Conservation (phyloP, 2,888 invertebrate genomes). For the Polymixis lichenea region DNA sequence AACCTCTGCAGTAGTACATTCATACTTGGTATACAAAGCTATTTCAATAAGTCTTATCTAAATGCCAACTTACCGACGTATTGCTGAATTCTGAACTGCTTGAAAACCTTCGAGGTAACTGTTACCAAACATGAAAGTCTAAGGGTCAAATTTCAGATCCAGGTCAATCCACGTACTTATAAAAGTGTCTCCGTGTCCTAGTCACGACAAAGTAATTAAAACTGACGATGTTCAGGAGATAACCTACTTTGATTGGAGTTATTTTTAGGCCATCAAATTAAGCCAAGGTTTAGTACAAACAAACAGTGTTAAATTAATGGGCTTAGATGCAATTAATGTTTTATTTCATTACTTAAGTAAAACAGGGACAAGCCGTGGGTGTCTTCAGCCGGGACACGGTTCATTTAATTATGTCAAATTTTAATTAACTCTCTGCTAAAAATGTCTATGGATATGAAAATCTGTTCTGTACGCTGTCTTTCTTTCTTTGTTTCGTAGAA, state of each 20-base stretch:
- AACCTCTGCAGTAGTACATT: too few species aligned
- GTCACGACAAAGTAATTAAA: conserved; percentile 63
- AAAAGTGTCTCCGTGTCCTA: conserved; percentile 47
- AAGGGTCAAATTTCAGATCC: conserved; percentile 40
- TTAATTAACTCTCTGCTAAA: conserved; percentile 31
- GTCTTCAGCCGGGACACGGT: conserved; percentile 5
- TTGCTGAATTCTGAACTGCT: conserved; percentile 23
- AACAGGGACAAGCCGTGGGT: conserved; percentile 52
- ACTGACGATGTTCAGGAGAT: conserved; percentile 60
- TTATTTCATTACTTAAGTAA: conserved; percentile 55
- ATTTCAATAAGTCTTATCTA: conserved; percentile 26
- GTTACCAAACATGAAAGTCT: conserved; percentile 55
- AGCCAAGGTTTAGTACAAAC: conserved; percentile 53
- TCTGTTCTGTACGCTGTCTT: background rate
- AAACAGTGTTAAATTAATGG: conserved; percentile 46
- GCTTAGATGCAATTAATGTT: conserved; percentile 56
- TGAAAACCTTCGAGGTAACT: conserved; percentile 34
- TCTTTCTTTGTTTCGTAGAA: too few species aligned
- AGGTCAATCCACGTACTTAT: conserved; percentile 54
- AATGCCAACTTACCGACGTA: conserved; percentile 18
- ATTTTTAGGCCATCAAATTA: conserved; percentile 63
- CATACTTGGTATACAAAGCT: too few species aligned
- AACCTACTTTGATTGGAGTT: conserved; percentile 62
- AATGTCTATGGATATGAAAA: background rate
- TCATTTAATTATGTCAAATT: conserved; percentile 53